These are phyloP conservation scores for Phortica variegata DNA, from an alignment of 1,140 invertebrate species.

Conservation along the genomic window DNA sequence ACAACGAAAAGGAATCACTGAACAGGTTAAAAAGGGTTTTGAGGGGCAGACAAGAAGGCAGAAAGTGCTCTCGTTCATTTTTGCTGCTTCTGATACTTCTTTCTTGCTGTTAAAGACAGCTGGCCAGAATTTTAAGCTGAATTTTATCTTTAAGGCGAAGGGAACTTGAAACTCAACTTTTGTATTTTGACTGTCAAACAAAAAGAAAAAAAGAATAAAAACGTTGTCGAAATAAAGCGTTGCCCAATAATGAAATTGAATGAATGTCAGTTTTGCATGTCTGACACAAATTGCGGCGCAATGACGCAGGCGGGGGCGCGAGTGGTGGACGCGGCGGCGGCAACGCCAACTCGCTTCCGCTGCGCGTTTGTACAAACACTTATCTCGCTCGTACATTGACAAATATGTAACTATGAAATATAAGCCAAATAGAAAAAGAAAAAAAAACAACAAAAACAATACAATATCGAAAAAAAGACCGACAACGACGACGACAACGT, in stretches of 20 bases:
- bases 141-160: too few species aligned
- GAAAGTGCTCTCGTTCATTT: constrained; percentile 19
- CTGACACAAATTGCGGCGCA: too few species aligned
- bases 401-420: neutral
- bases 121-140: too few species aligned
- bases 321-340: constrained; percentile 1
- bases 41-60: neutral
- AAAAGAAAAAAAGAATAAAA: constrained; percentile 9
- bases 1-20: constrained; percentile 10
- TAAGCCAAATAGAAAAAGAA: neutral
- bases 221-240: too few species aligned
- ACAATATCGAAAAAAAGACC: constrained; percentile 3
- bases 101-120: too few species aligned
- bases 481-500: constrained; percentile 17
- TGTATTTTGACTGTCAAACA: too few species aligned
- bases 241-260: too few species aligned
- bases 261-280: too few species aligned
- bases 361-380: neutral
- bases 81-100: too few species aligned
- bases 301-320: too few species aligned
- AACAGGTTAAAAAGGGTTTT: neutral
- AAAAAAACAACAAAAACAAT: neutral
- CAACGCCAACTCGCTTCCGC: constrained; percentile 41
- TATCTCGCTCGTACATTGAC: too few species aligned
- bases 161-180: too few species aligned